Evolutionary conservation across 2,888 invertebrate genomes (phyloP).

Genomic region (Eupithecia vulgata): DNA sequence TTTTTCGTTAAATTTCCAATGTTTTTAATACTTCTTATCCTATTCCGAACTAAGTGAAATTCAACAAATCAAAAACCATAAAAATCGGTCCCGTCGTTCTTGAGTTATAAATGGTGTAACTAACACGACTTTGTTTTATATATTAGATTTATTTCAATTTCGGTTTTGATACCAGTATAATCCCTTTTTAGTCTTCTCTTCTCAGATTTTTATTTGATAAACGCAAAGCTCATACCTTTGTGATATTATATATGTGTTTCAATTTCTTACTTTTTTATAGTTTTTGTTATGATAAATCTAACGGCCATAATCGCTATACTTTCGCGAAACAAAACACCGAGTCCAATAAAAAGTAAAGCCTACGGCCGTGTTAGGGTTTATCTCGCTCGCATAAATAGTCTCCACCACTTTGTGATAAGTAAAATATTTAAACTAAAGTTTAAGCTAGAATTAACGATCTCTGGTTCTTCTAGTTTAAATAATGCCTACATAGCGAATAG

Average conservation of each 20-base stretch:
- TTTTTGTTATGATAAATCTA: conserved; percentile 1
- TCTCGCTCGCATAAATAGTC: conserved; percentile 68
- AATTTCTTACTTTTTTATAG: conserved; percentile 7
- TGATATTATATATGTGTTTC: neutral
- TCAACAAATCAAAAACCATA: too few relatives aligned
- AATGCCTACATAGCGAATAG: neutral
- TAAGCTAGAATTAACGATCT: neutral
- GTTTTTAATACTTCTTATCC: too few relatives aligned
- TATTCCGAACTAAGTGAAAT: too few relatives aligned
- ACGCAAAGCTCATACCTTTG: neutral
- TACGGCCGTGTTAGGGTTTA: conserved; percentile 62
- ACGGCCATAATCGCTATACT: conserved; percentile 57
- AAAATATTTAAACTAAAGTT: neutral
- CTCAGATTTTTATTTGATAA: neutral
- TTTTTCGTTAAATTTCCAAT: too few relatives aligned
- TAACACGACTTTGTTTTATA: too few relatives aligned
- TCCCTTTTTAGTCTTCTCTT: neutral
- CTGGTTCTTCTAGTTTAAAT: neutral
- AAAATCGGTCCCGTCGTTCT: too few relatives aligned
- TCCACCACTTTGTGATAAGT: conserved; percentile 54
- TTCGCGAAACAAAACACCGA: conserved; percentile 63
- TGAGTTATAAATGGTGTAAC: too few relatives aligned
- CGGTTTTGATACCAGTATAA: neutral
- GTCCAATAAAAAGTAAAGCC: conserved; percentile 67
- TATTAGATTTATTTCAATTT: neutral